phyloP scores from a whole-genome alignment of 2,113 vertebrate genomes.

The Sitta europaea region DNA sequence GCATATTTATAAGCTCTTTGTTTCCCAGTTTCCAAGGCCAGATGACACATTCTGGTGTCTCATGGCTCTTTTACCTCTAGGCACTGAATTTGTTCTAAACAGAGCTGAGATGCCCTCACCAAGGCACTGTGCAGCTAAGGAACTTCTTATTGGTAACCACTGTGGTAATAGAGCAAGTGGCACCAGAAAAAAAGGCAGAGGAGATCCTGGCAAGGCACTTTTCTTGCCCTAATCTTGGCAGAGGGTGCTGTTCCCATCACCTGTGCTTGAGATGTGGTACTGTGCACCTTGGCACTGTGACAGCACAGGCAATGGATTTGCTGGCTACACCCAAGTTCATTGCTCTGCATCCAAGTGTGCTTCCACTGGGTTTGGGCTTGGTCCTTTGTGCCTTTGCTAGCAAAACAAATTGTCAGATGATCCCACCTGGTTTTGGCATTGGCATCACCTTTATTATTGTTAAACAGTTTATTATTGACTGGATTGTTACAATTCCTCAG shows the following conservation, averaged over 20 bases:
- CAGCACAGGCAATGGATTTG: background rate
- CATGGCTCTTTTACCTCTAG: background rate
- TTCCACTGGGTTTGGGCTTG: background rate
- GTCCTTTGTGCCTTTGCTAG: background rate
- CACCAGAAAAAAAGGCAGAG: background rate
- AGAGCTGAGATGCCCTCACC: background rate
- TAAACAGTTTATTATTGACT: background rate
- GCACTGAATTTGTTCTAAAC: background rate
- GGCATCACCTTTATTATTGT: background rate
- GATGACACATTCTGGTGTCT: background rate
- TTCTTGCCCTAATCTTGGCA: background rate
- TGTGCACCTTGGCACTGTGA: background rate
- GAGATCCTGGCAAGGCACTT: background rate
- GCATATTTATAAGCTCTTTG: background rate
- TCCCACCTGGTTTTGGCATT: background rate
- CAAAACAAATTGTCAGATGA: background rate
- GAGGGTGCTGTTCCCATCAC: background rate
- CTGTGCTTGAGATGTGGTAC: background rate
- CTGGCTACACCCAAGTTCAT: background rate
- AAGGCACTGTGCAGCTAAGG: background rate
- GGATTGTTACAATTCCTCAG: background rate
- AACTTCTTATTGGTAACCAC: accelerated
- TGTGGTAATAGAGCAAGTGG: background rate
- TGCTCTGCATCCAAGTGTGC: background rate
- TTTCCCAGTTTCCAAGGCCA: background rate